phyloP scores from a whole-genome alignment of 1,140 invertebrate species.

The Eurosta solidaginis region DNA sequence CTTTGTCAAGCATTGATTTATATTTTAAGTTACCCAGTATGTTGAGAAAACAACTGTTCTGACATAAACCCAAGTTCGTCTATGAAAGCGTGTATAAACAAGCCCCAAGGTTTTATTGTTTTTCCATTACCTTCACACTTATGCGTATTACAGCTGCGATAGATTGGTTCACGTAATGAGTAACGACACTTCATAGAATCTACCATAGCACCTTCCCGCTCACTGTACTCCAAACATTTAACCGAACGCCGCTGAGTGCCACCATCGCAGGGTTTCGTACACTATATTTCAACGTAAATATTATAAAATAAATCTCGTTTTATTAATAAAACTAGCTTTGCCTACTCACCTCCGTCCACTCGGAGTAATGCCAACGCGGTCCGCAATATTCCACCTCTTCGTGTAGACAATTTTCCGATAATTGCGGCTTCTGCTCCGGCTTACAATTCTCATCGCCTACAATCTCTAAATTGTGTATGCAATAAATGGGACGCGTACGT shows the following conservation, averaged over 20 bases:
- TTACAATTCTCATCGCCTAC: constrained; percentile 58
- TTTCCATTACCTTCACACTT: constrained; percentile 61
- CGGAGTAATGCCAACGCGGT: constrained; percentile 67
- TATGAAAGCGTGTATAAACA: too few species aligned
- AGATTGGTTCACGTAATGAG: constrained; percentile 62
- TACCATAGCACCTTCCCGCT: constrained; percentile 52
- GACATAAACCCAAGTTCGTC: too few species aligned
- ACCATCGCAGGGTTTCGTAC: constrained; percentile 65
- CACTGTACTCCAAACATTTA: constrained; percentile 65
- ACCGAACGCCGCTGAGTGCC: constrained; percentile 68
- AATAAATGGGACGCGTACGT: constrained; percentile 61
- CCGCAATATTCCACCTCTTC: constrained; percentile 62
- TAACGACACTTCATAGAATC: constrained; percentile 63
- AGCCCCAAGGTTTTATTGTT: too few species aligned
- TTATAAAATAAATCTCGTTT: neutral
- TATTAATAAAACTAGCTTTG: neutral
- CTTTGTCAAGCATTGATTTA: too few species aligned
- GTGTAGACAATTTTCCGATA: constrained; percentile 59
- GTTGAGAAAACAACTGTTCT: too few species aligned
- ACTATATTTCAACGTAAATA: constrained; percentile 49
- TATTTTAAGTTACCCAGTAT: too few species aligned
- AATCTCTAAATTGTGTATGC: constrained; percentile 60
- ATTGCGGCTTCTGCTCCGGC: constrained; percentile 47
- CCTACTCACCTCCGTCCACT: constrained; percentile 66
- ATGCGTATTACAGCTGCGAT: constrained; percentile 68